phyloP scores from a whole-genome alignment of 2,888 invertebrate species.

The Tetrapedia diversipes region DNA sequence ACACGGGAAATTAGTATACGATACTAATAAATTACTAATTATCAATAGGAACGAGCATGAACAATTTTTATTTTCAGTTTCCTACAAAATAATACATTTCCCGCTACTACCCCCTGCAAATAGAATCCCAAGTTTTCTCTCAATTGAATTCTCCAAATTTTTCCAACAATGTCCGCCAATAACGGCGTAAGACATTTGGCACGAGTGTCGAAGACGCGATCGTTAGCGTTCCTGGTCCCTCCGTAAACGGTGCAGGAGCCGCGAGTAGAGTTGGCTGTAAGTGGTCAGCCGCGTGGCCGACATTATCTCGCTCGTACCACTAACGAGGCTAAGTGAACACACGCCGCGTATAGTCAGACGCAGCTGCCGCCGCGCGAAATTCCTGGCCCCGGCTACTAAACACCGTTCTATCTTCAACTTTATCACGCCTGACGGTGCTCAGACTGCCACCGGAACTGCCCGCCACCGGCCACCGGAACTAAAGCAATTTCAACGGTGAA shows the following conservation, averaged over 20 bases:
- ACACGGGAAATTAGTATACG: no score
- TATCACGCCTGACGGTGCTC: constrained; percentile 18
- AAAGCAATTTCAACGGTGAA: constrained; percentile 45
- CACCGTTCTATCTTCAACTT: constrained; percentile 18
- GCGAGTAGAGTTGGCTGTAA: constrained; percentile 54
- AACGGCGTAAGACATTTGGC: not conserved
- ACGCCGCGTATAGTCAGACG: constrained; percentile 42
- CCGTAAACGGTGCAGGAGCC: constrained; percentile 14
- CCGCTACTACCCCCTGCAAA: no score
- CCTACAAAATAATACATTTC: no score
- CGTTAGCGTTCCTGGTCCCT: constrained; percentile 3
- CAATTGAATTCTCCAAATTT: not conserved
- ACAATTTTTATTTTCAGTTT: no score
- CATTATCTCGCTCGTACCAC: constrained; percentile 59
- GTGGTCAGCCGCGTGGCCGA: constrained; percentile 61
- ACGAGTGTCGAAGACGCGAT: not conserved
- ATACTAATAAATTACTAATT: no score
- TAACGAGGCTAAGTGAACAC: constrained; percentile 57
- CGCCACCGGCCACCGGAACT: constrained; percentile 23
- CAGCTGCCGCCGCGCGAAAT: constrained; percentile 26
- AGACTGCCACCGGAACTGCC: not conserved
- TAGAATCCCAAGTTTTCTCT: not conserved
- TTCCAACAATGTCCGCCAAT: not conserved
- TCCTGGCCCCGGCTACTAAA: constrained; percentile 27
- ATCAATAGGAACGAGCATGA: no score